These are phyloP conservation scores for Hoplostethus atlanticus DNA, from an alignment of 2,797 vertebrate genomes.

Conservation along the genomic window DNA sequence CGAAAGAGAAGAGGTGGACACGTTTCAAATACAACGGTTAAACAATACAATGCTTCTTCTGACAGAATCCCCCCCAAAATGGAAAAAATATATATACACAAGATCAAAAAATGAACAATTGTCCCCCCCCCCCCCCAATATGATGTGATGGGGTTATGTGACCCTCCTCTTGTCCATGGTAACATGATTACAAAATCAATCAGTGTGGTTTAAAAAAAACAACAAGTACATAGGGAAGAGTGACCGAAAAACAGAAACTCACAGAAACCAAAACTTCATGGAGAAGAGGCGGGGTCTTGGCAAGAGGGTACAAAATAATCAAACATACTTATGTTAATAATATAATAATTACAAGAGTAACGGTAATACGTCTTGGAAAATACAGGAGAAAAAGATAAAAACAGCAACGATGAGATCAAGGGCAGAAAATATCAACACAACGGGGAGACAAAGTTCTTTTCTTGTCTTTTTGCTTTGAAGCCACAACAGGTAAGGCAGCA, in stretches of 20 bases:
- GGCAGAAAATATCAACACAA: conserved; percentile 26
- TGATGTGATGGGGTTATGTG: conserved; percentile 56
- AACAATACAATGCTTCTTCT: conserved; percentile 78
- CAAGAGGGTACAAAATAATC: conserved; percentile 69
- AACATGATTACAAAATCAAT: conserved; percentile 58
- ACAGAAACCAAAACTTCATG: conserved; percentile 45
- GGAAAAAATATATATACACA: conserved; percentile 77
- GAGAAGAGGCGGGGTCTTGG: conserved; percentile 51
- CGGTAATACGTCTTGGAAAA: conserved; percentile 78
- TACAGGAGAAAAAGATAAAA: conserved; percentile 68
- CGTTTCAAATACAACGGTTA: conserved; percentile 75
- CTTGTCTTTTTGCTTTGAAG: conserved; percentile 15
- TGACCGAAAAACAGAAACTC: conserved; percentile 33
- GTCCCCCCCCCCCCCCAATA: conserved; percentile 41
- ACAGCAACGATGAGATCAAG: conserved; percentile 55
- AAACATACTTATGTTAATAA: conserved; percentile 74
- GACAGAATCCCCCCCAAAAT: conserved; percentile 76
- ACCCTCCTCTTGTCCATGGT: conserved; percentile 60
- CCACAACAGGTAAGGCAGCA: conserved; percentile 52
- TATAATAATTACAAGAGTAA: conserved; percentile 78
- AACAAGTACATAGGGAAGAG: conserved; percentile 48
- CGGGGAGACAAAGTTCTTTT: conserved; percentile 19
- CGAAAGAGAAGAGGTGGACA: conserved; percentile 29
- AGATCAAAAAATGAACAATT: conserved; percentile 60
- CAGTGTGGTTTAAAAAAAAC: conserved; percentile 39